Base-by-base conservation (phyloP, 2,797 vertebrate species). In the Lepus townsendii region DNA sequence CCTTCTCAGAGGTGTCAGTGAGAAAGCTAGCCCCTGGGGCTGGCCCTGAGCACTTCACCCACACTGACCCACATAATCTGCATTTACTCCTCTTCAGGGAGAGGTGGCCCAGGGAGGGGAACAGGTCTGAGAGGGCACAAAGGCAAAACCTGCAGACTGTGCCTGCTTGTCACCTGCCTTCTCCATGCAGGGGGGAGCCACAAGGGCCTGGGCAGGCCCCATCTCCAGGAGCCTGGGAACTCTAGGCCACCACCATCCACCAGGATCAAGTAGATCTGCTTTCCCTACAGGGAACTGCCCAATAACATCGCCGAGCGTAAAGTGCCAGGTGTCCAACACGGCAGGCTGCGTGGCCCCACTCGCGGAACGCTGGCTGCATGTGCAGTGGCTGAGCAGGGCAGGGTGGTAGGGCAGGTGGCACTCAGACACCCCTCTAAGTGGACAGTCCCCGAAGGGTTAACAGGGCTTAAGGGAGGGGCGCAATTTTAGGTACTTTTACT, bases 401-500 rank as follows among this genome's bases (percentile, higher is more conserved):
- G 3, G 24, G 19, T 60, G 13, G n/a, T 13, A 24, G 90, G 60
- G 13, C 6, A 0, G 0, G 1, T 1, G 2, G 1, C 50, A 2
- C 47, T 30, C 42, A 26, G 71, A 54, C 1, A 47, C 9, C 42
- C 90, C 57, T 78, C 32, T 78, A 73, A 30, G 65, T 22, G 4
- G 47, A 77, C n/a, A 57, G 38, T 4, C 24, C 57, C 32, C 57
- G 72, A 75, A 30, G 32, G 32, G 22, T 27, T 68, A 80, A 62
- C 27, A 83, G 73, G 85, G 35, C 42, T 65, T 3, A 42, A 69
- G 22, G 3, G 24, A n/a, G 50, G n/a, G 13, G 20, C 27, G 14
- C 7, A 47, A 72, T 35, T 50, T 87, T 79, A 73, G 62, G 26
- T 77, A 73, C 9, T 54, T 80, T 71, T 80, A 63, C 71, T 63